Conservation (phyloP, 2,113 vertebrate genomes). For the Telmatochromis sp. region DNA sequence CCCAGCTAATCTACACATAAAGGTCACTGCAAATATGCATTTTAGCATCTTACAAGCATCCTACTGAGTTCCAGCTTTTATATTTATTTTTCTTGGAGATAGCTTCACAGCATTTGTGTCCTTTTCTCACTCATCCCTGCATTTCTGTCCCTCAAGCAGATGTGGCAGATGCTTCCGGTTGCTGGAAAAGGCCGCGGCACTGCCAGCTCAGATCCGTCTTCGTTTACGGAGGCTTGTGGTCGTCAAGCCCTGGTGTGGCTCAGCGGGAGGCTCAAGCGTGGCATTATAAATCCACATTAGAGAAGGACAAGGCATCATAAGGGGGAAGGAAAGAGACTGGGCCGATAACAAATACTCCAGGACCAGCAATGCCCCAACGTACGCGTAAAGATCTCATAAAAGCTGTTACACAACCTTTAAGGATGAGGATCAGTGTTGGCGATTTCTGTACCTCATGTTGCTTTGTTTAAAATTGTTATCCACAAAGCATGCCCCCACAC, state of each 20-base stretch:
- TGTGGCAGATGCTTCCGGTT: constrained; percentile 24
- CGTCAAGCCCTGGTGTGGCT: constrained; percentile 49
- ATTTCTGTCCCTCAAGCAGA: constrained; percentile 11
- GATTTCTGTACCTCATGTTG: background rate
- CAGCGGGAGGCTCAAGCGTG: constrained; percentile 43
- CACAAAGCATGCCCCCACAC: background rate
- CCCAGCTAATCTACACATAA: background rate
- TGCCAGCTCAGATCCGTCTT: constrained; percentile 66
- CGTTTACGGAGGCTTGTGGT: constrained; percentile 47
- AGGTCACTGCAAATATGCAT: constrained; percentile 1
- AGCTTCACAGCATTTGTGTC: background rate
- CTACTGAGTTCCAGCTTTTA: background rate
- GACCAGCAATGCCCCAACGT: background rate
- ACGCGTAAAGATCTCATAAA: background rate
- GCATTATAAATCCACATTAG: constrained; percentile 68
- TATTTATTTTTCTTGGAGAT: background rate
- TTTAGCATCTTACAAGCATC: background rate
- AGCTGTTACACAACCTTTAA: background rate
- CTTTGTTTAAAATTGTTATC: background rate
- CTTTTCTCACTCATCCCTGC: background rate
- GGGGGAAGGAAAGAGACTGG: background rate
- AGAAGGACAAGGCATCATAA: constrained; percentile 13
- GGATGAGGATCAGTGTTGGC: background rate
- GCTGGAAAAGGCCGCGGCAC: constrained; percentile 4
- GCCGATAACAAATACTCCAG: background rate